A percentile compares a stretch with the other conserved stretches of the same genome.
Evolutionary conservation across 2,797 vertebrate species (phyloP).

Genomic region (Rhinogobio ventralis): DNA sequence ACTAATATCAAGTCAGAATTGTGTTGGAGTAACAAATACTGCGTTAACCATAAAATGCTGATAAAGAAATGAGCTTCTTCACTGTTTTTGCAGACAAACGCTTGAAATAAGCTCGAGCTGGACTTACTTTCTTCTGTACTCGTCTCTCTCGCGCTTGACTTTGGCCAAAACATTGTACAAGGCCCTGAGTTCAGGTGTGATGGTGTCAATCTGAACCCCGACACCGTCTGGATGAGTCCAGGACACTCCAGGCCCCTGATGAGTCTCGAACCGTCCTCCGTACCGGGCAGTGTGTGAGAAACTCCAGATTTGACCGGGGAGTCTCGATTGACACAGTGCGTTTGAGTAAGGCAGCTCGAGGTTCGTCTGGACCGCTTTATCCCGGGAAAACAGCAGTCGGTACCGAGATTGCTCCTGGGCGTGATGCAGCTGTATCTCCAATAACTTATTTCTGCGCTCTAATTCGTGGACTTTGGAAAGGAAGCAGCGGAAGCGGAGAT

Average conservation of each 20-base stretch:
- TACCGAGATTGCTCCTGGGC: slow-evolving; percentile 73
- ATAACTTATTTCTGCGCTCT: slow-evolving; percentile 85
- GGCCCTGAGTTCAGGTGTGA: slow-evolving; percentile 83
- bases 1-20: slow-evolving; percentile 2
- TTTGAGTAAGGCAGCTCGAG: slow-evolving; percentile 42
- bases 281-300: slow-evolving; percentile 81
- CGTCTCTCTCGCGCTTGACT: slow-evolving; percentile 80
- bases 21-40: not conserved
- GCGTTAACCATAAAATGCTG: not conserved
- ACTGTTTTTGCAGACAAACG: not conserved
- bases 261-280: slow-evolving; percentile 80
- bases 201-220: slow-evolving; percentile 81
- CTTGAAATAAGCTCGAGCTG: not conserved
- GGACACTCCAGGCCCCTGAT: slow-evolving; percentile 78
- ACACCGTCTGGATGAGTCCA: slow-evolving; percentile 76
- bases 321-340: slow-evolving; percentile 66
- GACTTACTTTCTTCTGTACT: slow-evolving; percentile 75
- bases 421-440: slow-evolving; percentile 85
- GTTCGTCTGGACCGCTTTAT: slow-evolving; percentile 83
- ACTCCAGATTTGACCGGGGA: slow-evolving; percentile 88
- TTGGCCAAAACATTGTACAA: slow-evolving; percentile 82
- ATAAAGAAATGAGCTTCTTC: not conserved
- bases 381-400: slow-evolving; percentile 78
- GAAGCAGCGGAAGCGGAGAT: slow-evolving; percentile 88
- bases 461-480: slow-evolving; percentile 88